These are phyloP conservation scores for Merodon equestris DNA, from an alignment of 2,888 invertebrate species.

Conservation along the genomic window DNA sequence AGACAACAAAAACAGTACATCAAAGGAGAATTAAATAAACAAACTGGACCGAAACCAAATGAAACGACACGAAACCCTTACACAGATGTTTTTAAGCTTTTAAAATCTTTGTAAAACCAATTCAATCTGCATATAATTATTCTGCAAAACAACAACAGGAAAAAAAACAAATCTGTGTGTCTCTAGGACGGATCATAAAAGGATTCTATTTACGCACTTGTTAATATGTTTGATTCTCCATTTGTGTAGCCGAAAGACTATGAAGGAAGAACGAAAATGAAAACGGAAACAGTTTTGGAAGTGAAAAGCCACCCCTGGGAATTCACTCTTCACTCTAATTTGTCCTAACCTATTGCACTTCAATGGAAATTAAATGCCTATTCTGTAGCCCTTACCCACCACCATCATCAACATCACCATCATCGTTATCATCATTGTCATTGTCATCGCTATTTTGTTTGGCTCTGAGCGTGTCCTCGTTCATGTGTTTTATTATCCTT, in stretches of 20 bases:
- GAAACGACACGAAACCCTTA: not conserved
- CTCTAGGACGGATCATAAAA: not conserved
- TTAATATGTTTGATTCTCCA: constrained; percentile 39
- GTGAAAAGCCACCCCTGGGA: constrained; percentile 30
- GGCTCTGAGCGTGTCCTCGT: not conserved
- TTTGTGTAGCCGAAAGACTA: constrained; percentile 8
- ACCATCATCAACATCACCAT: constrained; percentile 26
- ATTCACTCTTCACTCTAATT: not conserved
- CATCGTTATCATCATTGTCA: constrained; percentile 1
- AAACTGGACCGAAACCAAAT: not conserved
- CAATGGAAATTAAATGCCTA: constrained; percentile 55
- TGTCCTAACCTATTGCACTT: not conserved
- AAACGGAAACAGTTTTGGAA: constrained; percentile 1
- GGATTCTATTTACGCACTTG: constrained; percentile 48
- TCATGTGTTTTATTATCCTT: constrained; percentile 41
- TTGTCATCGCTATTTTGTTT: constrained; percentile 6
- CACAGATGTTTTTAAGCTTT: constrained; percentile 25
- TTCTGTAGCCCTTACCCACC: constrained; percentile 40
- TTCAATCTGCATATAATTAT: constrained; percentile 36
- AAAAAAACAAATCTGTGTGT: constrained; percentile 8
- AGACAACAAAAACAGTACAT: no score
- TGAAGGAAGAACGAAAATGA: not conserved
- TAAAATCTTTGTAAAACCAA: constrained; percentile 16
- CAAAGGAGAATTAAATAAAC: no score
- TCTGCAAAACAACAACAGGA: no score